Percentiles rank a stretch among this genome's conserved stretches.
phyloP scores from a whole-genome alignment of 2,113 vertebrate genomes.

The Chaenogobius annularis region DNA sequence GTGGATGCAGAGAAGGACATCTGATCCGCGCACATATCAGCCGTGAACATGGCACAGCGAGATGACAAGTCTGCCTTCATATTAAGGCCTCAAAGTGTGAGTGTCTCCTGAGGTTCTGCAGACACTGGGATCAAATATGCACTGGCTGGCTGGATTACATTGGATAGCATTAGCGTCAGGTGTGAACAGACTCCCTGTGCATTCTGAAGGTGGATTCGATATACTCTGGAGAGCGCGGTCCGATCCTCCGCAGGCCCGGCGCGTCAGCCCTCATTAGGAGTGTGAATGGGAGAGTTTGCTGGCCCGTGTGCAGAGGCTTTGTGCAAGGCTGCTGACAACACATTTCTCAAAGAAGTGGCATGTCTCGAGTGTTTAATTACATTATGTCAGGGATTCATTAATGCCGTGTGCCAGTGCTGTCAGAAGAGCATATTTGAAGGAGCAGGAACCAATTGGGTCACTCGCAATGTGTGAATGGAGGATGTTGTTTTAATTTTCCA shows the following conservation, averaged over 20 bases:
- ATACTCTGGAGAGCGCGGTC: not conserved
- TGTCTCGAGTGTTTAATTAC: conserved; percentile 8
- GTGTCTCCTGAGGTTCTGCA: not conserved
- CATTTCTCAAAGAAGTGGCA: not conserved
- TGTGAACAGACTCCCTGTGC: not conserved
- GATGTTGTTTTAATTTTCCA: not conserved
- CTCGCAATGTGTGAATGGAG: not conserved
- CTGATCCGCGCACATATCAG: not conserved
- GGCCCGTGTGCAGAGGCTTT: not conserved
- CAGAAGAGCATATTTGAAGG: not conserved
- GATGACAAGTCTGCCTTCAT: not conserved
- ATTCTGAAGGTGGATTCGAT: not conserved
- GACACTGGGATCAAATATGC: not conserved
- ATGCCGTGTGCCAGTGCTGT: not conserved
- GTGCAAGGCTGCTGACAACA: not conserved
- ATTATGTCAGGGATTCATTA: conserved; percentile 4
- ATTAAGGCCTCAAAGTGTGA: not conserved
- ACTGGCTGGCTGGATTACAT: not conserved
- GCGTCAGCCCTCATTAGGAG: conserved; percentile 2
- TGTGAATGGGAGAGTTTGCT: not conserved
- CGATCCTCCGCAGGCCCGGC: not conserved
- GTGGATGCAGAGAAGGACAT: not conserved
- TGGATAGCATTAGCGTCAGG: not conserved
- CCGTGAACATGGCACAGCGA: not conserved
- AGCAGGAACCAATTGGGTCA: not conserved